phyloP scores from a whole-genome alignment of 2,113 vertebrate genomes.

The Mirza zaza region DNA sequence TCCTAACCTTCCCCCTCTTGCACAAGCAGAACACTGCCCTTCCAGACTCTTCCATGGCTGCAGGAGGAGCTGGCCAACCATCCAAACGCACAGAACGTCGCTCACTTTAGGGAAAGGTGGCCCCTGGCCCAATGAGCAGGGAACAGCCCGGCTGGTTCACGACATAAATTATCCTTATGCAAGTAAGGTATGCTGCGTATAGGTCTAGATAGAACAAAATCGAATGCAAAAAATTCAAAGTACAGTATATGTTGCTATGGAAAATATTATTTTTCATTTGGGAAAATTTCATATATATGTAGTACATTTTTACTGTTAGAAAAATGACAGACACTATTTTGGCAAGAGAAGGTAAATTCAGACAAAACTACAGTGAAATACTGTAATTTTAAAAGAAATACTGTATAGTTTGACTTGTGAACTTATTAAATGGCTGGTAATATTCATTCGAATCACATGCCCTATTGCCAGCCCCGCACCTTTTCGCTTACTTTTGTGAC shows the following conservation, averaged over 20 bases:
- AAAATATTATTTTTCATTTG: constrained; percentile 41
- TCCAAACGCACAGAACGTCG: neutral
- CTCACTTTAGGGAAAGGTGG: neutral
- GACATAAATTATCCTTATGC: neutral
- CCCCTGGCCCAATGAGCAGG: neutral
- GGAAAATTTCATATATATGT: neutral
- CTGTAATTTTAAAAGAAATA: neutral
- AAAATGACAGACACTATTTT: neutral
- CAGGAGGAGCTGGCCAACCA: neutral
- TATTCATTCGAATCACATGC: neutral
- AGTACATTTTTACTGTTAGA: neutral
- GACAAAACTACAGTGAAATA: neutral
- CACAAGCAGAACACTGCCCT: neutral
- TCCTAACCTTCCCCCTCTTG: neutral
- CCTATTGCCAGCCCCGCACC: neutral
- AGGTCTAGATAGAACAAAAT: neutral
- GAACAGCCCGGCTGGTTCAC: neutral
- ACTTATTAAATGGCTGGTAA: neutral
- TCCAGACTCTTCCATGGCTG: neutral
- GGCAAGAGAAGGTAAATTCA: constrained; percentile 5
- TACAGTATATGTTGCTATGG: neutral
- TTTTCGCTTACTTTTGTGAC: neutral
- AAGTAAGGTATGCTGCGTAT: neutral
- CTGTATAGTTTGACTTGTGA: neutral
- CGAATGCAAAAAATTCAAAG: neutral